Evolutionary conservation across 2,888 invertebrate genomes (phyloP).

Genomic region (Falcaria lacertinaria): DNA sequence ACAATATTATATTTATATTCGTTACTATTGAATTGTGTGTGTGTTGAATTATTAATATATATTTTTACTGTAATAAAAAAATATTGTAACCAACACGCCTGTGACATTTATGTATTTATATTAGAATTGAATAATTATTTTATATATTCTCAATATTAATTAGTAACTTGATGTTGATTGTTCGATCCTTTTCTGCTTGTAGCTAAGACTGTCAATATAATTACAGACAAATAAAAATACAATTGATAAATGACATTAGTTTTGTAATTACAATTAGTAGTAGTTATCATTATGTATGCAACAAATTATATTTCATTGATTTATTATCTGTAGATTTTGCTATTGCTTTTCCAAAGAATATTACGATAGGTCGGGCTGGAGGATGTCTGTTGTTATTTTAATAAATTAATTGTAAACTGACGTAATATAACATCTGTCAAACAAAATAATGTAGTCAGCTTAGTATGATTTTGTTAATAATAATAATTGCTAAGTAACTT

Average conservation of each 20-base stretch:
- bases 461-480: slow-evolving; percentile 25
- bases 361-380: slow-evolving; percentile 14
- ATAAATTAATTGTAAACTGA: slow-evolving; percentile 5
- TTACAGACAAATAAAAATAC: neutral
- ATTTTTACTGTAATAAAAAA: neutral
- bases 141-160: neutral
- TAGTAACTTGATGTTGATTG: neutral
- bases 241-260: slow-evolving; percentile 1
- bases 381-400: slow-evolving; percentile 5
- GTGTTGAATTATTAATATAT: no score
- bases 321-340: slow-evolving; percentile 6
- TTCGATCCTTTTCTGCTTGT: no score
- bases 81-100: neutral
- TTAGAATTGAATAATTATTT: neutral
- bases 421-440: neutral
- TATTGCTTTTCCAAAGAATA: slow-evolving; percentile 36
- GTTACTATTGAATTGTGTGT: neutral
- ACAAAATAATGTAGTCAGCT: slow-evolving; percentile 1
- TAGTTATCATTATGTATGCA: neutral
- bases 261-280: slow-evolving; percentile 1
- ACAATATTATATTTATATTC: neutral
- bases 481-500: slow-evolving; percentile 30
- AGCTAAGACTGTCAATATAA: no score
- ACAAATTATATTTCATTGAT: neutral
- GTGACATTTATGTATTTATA: neutral